Base-by-base conservation (phyloP, 2,113 vertebrate genomes). In the Limanda limanda region DNA sequence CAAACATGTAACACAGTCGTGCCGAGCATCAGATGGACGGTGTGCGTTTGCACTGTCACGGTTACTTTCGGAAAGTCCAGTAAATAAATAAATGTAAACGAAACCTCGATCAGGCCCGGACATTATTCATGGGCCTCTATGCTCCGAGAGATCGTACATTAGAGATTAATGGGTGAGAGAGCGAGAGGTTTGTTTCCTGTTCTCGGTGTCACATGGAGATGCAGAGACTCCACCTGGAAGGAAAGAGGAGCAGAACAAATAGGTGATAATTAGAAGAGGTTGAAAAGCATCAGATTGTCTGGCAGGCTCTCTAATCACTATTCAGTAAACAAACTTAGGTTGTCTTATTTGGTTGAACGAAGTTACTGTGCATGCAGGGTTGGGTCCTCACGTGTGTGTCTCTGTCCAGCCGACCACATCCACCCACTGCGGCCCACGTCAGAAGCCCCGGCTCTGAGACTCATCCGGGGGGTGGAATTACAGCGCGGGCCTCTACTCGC, bases 391-490 rank as follows among this genome's bases (percentile, higher is more conserved):
- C 60, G 7, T 31, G 37, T 80, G 76, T 69, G 67, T 71, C 71
- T 71, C 70, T 56, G 62, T 76, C 73, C 31, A 56, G 45, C 21
- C 10, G 52, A 69, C 84, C 84, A 21, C 83, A 77, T 84, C 78
- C 78, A 24, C 63, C 78, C 83, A 27, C 27, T 2, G 47, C 4
- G 8, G 47, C 68, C 64, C 69, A 81, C 66, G 70, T 88, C 90
- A 90, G 76, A 72, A 83, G 61, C 75, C 80, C 80, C 75, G 48
- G 86, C 84, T 87, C 83, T 40, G 57, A 74, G 79, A 83, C 76
- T 78, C 3, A 56, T 86, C 68, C 27, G 58, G 27, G 71, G 93
- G 90, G 88, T 94, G 92, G 92, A 94, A 94, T 94, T 94, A 92
- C 93, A 90, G 83, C 37, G 15, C 47, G 12, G 79, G 84, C 73